Evolutionary conservation across 2,797 vertebrate genomes (phyloP).

Genomic region (Thamnophis elegans): DNA sequence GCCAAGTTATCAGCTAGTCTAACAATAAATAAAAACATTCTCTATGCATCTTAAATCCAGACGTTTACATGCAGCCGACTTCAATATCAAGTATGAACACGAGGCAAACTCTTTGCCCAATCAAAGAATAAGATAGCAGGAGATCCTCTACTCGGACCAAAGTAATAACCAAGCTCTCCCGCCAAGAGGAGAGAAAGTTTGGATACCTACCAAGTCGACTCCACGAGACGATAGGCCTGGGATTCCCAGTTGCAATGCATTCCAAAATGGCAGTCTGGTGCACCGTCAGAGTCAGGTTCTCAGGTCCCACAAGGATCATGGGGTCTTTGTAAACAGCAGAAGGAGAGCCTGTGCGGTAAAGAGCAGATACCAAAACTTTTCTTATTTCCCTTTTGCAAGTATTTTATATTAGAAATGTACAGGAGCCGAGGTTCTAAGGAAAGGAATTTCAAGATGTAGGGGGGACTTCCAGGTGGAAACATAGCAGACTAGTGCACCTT

Average conservation of each 20-base stretch:
- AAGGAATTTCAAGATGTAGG: neutral
- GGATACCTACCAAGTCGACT: constrained; percentile 90
- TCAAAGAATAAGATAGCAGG: neutral
- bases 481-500: neutral
- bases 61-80: neutral
- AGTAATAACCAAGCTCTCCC: neutral
- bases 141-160: neutral
- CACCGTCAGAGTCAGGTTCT: constrained; percentile 97
- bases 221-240: constrained; percentile 97
- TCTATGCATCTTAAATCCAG: neutral
- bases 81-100: neutral
- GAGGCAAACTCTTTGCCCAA: neutral
- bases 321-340: constrained; percentile 95
- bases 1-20: no score
- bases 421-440: neutral
- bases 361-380: neutral
- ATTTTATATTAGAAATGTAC: neutral
- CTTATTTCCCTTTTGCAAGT: neutral
- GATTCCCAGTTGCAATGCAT: constrained; percentile 95
- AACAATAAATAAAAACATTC: neutral
- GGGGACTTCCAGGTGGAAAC: no score
- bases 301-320: constrained; percentile 91
- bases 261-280: constrained; percentile 98
- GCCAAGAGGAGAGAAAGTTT: rapidly evolving
- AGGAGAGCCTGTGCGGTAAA: constrained; percentile 79